phyloP scores from a whole-genome alignment of 1,140 invertebrate genomes.

The Drosophila carrolli region DNA sequence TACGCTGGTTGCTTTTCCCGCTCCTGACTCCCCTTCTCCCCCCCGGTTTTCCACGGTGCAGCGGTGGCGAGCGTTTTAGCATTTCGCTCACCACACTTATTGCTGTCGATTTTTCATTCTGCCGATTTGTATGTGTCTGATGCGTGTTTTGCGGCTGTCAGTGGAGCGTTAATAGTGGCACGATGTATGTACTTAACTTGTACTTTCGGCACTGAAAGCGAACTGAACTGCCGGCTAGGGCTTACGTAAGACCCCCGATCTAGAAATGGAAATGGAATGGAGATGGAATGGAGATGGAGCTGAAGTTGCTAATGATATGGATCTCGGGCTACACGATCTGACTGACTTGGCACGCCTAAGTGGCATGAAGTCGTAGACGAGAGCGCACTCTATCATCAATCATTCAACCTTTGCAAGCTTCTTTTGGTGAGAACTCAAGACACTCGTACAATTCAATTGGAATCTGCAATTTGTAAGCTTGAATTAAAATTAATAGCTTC shows the following conservation, averaged over 20 bases:
- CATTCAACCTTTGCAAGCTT: constrained; percentile 16
- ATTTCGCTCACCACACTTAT: constrained; percentile 35
- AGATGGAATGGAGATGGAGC: constrained; percentile 42
- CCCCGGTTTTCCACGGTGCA: constrained; percentile 12
- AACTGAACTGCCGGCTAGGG: constrained; percentile 28
- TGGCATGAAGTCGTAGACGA: constrained; percentile 47
- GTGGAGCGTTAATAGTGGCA: constrained; percentile 79
- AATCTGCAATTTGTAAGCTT: not conserved
- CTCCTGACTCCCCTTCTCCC: not conserved
- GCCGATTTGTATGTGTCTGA: constrained; percentile 66
- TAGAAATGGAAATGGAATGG: not conserved
- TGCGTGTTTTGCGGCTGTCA: constrained; percentile 72
- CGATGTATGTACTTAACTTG: constrained; percentile 65
- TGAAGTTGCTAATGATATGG: constrained; percentile 55
- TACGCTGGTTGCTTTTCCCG: constrained; percentile 67
- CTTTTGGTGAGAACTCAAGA: constrained; percentile 6
- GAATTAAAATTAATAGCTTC: not conserved
- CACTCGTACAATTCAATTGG: not conserved
- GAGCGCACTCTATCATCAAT: constrained; percentile 34
- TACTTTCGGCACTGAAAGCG: constrained; percentile 57
- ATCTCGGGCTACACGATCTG: constrained; percentile 41
- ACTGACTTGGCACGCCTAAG: constrained; percentile 40
- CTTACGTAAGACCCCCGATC: constrained; percentile 48
- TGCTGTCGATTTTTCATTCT: constrained; percentile 79
- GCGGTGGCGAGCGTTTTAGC: constrained; percentile 34